phyloP scores from a whole-genome alignment of 2,113 vertebrate species.

The Orthonyx spaldingii region DNA sequence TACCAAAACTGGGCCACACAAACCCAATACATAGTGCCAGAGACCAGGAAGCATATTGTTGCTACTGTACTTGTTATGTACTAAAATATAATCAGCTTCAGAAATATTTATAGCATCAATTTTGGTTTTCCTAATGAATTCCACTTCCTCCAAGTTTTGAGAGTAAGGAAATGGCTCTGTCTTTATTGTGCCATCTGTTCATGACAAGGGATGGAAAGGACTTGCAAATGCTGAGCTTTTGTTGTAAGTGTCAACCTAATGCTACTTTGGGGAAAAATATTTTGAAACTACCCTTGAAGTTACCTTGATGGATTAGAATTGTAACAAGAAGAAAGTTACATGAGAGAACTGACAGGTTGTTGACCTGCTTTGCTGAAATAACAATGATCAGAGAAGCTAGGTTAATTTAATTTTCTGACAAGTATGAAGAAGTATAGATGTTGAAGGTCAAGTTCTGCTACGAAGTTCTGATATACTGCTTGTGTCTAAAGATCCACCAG shows the following conservation, averaged over 20 bases:
- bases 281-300: conserved; percentile 26
- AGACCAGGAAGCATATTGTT: not conserved
- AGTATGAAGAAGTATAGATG: not conserved
- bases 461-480: not conserved
- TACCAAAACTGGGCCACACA: not conserved
- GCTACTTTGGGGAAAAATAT: conserved; percentile 1
- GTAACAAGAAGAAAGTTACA: not conserved
- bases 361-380: conserved; percentile 41
- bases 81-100: not conserved
- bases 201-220: not conserved
- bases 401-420: conserved; percentile 43
- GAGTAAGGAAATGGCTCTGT: not conserved
- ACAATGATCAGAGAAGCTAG: not conserved
- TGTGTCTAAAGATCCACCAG: not conserved
- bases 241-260: not conserved
- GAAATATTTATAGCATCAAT: not conserved
- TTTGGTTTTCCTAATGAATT: not conserved
- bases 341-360: not conserved
- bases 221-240: not conserved
- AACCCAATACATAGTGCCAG: not conserved
- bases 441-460: not conserved
- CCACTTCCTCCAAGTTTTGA: not conserved
- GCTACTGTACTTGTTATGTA: not conserved
- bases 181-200: conserved; percentile 35
- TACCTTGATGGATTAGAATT: conserved; percentile 24